Conservation (phyloP, 2,113 vertebrate genomes). For the Callospermophilus lateralis region DNA sequence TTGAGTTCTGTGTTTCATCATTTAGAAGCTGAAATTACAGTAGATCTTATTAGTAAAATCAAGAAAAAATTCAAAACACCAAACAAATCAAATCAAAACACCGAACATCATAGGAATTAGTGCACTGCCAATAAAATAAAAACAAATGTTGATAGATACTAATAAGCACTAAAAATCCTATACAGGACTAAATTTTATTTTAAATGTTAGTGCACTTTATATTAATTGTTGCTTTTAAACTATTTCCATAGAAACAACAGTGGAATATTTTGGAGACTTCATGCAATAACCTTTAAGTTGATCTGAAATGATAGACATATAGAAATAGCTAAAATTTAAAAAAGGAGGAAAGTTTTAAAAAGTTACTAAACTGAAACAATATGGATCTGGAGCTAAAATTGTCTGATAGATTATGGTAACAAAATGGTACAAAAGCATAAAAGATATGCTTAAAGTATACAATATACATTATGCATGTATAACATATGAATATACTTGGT, state of each 20-base stretch:
- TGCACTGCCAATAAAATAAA: neutral
- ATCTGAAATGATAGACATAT: neutral
- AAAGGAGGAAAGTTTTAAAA: neutral
- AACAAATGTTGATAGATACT: neutral
- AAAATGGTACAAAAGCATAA: neutral
- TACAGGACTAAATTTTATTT: neutral
- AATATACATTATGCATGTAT: neutral
- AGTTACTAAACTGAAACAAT: neutral
- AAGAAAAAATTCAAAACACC: neutral
- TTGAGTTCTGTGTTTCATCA: neutral
- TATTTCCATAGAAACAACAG: neutral
- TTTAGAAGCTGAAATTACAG: neutral
- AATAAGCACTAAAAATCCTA: neutral
- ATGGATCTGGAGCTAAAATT: neutral
- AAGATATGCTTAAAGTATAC: neutral
- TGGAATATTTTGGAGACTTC: neutral
- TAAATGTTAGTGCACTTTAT: neutral
- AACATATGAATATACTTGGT: no score
- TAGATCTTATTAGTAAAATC: neutral
- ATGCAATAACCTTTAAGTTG: neutral
- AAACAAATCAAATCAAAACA: neutral
- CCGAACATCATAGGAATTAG: neutral
- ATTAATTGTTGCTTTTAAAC: neutral
- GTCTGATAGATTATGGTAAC: neutral
- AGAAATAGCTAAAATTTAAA: neutral